Base-by-base conservation (phyloP, 2,888 invertebrate genomes). In the Masnerella sp. region DNA sequence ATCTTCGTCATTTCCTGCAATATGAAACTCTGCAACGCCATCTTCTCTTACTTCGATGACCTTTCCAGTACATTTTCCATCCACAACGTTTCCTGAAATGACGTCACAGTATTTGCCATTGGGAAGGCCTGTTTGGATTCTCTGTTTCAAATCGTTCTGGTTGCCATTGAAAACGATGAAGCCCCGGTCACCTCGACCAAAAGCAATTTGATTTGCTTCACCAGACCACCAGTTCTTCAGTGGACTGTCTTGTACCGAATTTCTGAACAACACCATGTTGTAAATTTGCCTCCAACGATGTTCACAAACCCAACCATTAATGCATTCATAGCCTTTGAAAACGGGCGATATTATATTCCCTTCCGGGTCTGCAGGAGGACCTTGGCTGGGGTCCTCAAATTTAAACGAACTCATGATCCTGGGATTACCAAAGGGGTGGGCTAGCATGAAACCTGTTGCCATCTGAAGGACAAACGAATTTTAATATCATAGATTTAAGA, bases 71-170 rank as follows among this genome's bases (percentile, higher is more conserved):
- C 95, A 95, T 2, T 85, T 81, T 64, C 89, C 90, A 65, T 89
- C 88, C 0, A 82, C 81, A 77, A 89, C 89, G 5, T 86, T 84
- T 5, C 95, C 95, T 12, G 93, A 92, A 76, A 95, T 94, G 17
- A 96, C 89, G 87, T 96, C 96, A 85, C 96, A 96, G 88, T 97
- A 96, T 0, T 81, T 88, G 28, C 96, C 96, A 51, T 91, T 89
- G 1, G 94, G 92, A 25, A 96, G 89, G 74, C 93, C 93, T 2
- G 93, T 94, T 88, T 91, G 84, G 25, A 94, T 87, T 28, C 82
- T 89, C 79, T 90, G 87, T 54, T 90, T 90, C 30, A 95, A 81
- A 75, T 91, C 90, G 80, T 90, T 89, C n/a, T n/a, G n/a, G 38
- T 87, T 85, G 45, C 90, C 90, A 82, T 94, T 95, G 79, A 95